Conservation (phyloP, 2,888 invertebrate species). For the Germaria angustata region DNA sequence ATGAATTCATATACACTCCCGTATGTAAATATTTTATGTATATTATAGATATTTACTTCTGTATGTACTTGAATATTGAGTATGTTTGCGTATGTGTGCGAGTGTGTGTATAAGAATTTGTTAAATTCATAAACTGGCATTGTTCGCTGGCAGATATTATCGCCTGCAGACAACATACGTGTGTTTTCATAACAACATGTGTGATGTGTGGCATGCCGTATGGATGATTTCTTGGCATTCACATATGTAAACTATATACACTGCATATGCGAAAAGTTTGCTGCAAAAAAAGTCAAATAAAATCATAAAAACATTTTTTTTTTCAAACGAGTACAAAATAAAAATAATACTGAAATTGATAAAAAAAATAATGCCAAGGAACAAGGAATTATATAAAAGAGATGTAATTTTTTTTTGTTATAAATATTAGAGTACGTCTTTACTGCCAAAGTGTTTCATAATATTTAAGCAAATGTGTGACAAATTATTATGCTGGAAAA, state of each 20-base stretch:
- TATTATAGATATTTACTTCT: conserved; percentile 1
- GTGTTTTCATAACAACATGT: conserved; percentile 73
- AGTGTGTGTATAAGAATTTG: conserved; percentile 45
- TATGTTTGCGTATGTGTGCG: neutral
- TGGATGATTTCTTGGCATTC: conserved; percentile 77
- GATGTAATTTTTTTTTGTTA: conserved; percentile 18
- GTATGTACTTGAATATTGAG: neutral
- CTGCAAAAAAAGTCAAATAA: conserved; percentile 37
- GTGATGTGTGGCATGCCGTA: conserved; percentile 80
- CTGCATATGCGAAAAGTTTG: conserved; percentile 71
- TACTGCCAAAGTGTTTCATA: conserved; percentile 19
- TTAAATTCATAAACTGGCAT: conserved; percentile 58
- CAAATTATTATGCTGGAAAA: neutral
- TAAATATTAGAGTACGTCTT: neutral
- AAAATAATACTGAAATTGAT: conserved; percentile 39
- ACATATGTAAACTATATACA: conserved; percentile 80
- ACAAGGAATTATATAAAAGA: conserved; percentile 59
- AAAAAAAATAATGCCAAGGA: conserved; percentile 44
- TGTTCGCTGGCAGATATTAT: conserved; percentile 69
- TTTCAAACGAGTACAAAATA: conserved; percentile 26
- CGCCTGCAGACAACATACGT: conserved; percentile 79
- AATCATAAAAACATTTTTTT: conserved; percentile 26
- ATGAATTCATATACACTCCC: neutral
- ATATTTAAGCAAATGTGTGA: conserved; percentile 14
- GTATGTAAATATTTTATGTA: conserved; percentile 35